These are phyloP conservation scores for Astropecten irregularis DNA, from an alignment of 53 echinoderm and acorn worm species.

Conservation along the genomic window DNA sequence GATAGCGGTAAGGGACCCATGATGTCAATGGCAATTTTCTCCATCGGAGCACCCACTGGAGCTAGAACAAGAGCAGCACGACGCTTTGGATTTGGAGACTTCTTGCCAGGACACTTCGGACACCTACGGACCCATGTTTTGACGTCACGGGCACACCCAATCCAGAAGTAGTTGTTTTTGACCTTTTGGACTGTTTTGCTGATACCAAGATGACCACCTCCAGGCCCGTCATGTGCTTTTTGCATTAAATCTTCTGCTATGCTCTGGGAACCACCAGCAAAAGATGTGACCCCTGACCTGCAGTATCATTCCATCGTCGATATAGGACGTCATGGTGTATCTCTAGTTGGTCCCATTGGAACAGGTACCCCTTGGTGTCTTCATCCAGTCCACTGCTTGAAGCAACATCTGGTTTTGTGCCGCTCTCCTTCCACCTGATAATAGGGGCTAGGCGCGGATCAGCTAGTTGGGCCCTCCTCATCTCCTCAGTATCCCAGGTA, in stretches of 20 bases:
- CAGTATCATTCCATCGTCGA: constrained; percentile 1
- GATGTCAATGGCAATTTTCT: background rate
- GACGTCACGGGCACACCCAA: constrained; percentile 11
- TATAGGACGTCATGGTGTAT: constrained; percentile 27
- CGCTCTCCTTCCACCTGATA: constrained; percentile 34
- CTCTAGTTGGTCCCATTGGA: constrained; percentile 49
- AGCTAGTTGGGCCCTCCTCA: constrained; percentile 19
- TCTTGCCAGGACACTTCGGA: constrained; percentile 15
- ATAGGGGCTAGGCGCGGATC: constrained; percentile 9
- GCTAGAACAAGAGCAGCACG: constrained; percentile 7
- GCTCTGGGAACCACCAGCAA: constrained; percentile 35
- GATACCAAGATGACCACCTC: constrained; percentile 53
- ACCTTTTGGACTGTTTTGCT: constrained; percentile 34
- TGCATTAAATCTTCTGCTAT: constrained; percentile 13
- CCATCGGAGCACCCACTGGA: background rate
- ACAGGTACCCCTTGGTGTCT: constrained; percentile 33
- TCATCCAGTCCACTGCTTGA: background rate
- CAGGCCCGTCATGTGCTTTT: constrained; percentile 44
- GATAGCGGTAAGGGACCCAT: background rate
- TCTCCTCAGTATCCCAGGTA: background rate
- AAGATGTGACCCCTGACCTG: background rate
- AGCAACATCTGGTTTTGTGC: constrained; percentile 10
- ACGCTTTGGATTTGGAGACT: background rate
- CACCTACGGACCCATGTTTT: constrained; percentile 18
- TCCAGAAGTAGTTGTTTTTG: constrained; percentile 47